These are phyloP conservation scores for Phrynocephalus forsythii DNA, from an alignment of 2,797 vertebrate genomes.

Conservation along the genomic window DNA sequence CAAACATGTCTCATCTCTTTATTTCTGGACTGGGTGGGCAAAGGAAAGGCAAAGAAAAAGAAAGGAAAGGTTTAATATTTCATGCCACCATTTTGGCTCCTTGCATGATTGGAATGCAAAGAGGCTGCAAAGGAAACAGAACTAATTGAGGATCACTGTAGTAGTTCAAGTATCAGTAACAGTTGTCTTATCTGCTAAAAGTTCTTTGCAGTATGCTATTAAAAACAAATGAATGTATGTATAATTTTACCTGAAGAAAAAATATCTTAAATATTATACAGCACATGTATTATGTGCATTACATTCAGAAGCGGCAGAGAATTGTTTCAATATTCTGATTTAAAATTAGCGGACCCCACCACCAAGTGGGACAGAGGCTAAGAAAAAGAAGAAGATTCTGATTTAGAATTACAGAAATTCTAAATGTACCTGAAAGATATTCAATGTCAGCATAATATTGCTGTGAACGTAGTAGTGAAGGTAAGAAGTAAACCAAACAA, in stretches of 20 bases:
- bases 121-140: not conserved
- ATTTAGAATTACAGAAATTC: not conserved
- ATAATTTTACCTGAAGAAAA: not conserved
- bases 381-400: not conserved
- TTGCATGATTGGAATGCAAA: too few species aligned
- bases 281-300: slow-evolving; percentile 16
- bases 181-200: not conserved
- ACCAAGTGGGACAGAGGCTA: too few species aligned
- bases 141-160: not conserved
- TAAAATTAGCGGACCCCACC: not conserved
- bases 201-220: slow-evolving; percentile 28
- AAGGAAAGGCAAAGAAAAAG: not conserved
- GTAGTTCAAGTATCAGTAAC: slow-evolving; percentile 30
- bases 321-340: slow-evolving; percentile 1
- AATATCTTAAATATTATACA: not conserved
- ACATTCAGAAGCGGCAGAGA: slow-evolving; percentile 12
- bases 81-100: not conserved
- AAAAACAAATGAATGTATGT: slow-evolving; percentile 6
- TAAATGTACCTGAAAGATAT: not conserved
- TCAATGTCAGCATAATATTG: not conserved
- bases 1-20: too few species aligned
- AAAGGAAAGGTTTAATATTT: not conserved
- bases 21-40: too few species aligned
- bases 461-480: not conserved
- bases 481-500: not conserved